These are phyloP conservation scores for Drosophila aff. DNA, from an alignment of 1,140 invertebrate species.

Conservation along the genomic window DNA sequence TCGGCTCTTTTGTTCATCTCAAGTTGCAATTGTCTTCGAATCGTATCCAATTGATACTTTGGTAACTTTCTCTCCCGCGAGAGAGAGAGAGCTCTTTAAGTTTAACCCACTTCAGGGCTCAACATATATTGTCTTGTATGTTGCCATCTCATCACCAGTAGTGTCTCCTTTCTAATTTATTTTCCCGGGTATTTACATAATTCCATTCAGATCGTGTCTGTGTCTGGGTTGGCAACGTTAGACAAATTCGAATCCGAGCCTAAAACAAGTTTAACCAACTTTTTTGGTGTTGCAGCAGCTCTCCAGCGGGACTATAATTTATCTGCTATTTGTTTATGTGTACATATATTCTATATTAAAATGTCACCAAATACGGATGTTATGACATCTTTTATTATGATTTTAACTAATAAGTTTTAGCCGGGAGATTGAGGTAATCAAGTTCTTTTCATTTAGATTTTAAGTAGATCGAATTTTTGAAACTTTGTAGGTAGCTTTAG, in stretches of 20 bases:
- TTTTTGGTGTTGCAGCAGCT: background rate
- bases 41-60: conserved; percentile 63
- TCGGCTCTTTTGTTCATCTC: conserved; percentile 22
- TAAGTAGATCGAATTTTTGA: background rate
- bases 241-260: conserved; percentile 18
- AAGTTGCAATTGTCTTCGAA: conserved; percentile 51
- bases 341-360: conserved; percentile 14
- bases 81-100: conserved; percentile 41
- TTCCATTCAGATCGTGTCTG: conserved; percentile 36
- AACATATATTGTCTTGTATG: conserved; percentile 4
- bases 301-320: conserved; percentile 1
- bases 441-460: background rate
- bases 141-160: conserved; percentile 44
- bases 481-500: background rate
- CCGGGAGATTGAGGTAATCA: background rate
- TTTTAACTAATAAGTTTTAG: background rate
- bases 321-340: conserved; percentile 52
- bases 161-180: conserved; percentile 77
- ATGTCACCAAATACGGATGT: conserved; percentile 11
- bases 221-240: conserved; percentile 51
- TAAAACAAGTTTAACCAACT: conserved; percentile 57
- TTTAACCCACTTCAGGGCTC: conserved; percentile 64
- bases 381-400: conserved; percentile 12
- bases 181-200: conserved; percentile 68
- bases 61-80: conserved; percentile 62